Evolutionary conservation across 1,140 invertebrate genomes (phyloP).

Genomic region (Halictus rubicundus): DNA sequence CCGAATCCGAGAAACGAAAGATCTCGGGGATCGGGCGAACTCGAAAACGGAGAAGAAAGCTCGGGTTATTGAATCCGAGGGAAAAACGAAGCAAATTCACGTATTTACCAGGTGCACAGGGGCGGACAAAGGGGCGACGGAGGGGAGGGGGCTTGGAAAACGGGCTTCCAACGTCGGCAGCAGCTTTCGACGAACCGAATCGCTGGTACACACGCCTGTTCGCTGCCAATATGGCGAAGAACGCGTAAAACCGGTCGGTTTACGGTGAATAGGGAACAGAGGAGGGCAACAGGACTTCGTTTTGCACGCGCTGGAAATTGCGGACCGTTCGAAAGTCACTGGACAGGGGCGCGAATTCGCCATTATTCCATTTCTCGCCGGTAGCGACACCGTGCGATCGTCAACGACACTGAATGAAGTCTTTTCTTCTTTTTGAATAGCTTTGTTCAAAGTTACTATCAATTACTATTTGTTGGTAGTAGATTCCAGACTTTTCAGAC

Average conservation of each 20-base stretch:
- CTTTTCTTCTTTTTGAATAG: background rate
- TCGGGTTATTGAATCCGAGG: no score
- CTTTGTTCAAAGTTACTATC: slow-evolving; percentile 5
- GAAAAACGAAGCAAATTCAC: slow-evolving; percentile 3
- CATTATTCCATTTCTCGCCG: slow-evolving; percentile 51
- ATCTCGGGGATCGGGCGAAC: no score
- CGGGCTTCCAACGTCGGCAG: background rate
- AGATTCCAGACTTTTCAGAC: no score
- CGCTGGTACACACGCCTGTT: background rate
- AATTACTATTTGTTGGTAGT: no score
- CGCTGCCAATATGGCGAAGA: slow-evolving; percentile 45
- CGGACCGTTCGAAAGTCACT: slow-evolving; percentile 26
- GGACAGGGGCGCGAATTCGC: slow-evolving; percentile 45
- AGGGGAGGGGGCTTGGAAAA: no score
- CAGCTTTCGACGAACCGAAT: background rate
- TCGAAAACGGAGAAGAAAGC: no score
- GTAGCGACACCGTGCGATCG: background rate
- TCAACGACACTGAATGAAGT: background rate
- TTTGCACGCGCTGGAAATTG: slow-evolving; percentile 46
- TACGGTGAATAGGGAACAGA: slow-evolving; percentile 33
- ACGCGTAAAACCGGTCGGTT: slow-evolving; percentile 52
- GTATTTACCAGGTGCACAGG: background rate
- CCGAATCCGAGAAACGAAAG: background rate
- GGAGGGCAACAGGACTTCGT: slow-evolving; percentile 42
- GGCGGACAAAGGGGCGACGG: background rate